Percentiles rank a stretch among this genome's conserved stretches.
Conservation (phyloP, 2,113 vertebrate species). For the Carlito syrichta region DNA sequence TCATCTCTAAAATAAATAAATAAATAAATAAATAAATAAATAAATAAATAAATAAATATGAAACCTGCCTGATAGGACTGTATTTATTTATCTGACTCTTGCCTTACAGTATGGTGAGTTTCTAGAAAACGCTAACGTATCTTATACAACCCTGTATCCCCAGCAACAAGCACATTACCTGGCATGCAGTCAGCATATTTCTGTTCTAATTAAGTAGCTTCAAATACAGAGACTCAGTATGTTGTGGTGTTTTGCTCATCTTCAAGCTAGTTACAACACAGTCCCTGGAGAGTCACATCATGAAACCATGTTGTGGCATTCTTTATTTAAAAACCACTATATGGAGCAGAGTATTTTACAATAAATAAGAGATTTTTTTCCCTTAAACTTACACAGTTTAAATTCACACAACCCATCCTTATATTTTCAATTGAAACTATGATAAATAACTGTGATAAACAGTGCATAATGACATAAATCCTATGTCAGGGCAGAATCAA, state of each 20-base stretch:
- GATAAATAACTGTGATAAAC: neutral
- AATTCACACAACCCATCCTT: neutral
- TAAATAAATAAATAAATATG: too few species aligned
- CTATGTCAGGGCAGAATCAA: neutral
- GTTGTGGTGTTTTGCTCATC: neutral
- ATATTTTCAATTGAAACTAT: neutral
- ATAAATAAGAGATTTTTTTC: neutral
- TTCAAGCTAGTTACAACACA: neutral
- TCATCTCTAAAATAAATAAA: too few species aligned
- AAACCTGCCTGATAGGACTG: too few species aligned
- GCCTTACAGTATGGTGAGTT: neutral
- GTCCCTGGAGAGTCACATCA: neutral
- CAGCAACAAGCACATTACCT: neutral
- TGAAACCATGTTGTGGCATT: rapidly evolving
- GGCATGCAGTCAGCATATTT: neutral
- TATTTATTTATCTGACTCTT: neutral
- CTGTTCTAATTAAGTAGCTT: neutral
- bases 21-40: too few species aligned
- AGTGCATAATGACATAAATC: neutral
- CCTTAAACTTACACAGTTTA: neutral
- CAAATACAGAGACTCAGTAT: neutral
- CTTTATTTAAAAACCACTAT: neutral
- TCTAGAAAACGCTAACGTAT: neutral
- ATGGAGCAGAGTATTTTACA: neutral
- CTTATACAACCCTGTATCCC: neutral